Base-by-base conservation (phyloP, 2,888 invertebrate genomes). In the Crematogaster levior region DNA sequence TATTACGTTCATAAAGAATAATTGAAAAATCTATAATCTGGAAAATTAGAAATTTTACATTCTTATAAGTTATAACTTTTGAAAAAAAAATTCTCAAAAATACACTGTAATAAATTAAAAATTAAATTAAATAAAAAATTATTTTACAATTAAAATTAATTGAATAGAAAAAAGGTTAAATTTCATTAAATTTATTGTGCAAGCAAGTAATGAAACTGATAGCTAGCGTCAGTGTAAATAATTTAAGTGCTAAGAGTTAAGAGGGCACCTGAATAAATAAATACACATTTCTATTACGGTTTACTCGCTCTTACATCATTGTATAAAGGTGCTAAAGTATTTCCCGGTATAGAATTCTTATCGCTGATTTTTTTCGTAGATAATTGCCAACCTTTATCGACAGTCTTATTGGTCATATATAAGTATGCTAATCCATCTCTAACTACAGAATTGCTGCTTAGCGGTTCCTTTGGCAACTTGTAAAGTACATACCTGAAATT, bases 401-500 rank as follows among this genome's bases (percentile, higher is more conserved):
- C 93, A 56, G 95, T 95, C 0, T 95, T 94, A 21, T 96, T 96
- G 24, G 97, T 97, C 21, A 98, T 95, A 91, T 96, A 97, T 91
- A 97, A 95, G 91, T 98, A 98, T 1, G 96, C 96, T 15, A 96
- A 94, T 0, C 98, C 98, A 85, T 95, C 94, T 73, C 95, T 95
- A 80, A 96, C 95, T 24, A 96, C 91, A 0, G 95, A 94, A 90
- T 96, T 95, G 1, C 95, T 91, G 85, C 95, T 95, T 83, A 95
- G 94, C 73, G 95, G 95, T 90, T 96, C 95, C 89, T 96, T 95
- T 1, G 98, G 98, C 84, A 98, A 92, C 95, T 98, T 98, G 94
- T 98, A 98, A 37, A 97, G 95, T 89, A 97, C 97, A 94, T 96
- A 98, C 98, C 98, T 98, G 90, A 7, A 94, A 94, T 84, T 79